A percentile compares a stretch with the other conserved stretches of the same genome.
Evolutionary conservation across 1,140 invertebrate species (phyloP).

Genomic region (Phocides pigmalion): DNA sequence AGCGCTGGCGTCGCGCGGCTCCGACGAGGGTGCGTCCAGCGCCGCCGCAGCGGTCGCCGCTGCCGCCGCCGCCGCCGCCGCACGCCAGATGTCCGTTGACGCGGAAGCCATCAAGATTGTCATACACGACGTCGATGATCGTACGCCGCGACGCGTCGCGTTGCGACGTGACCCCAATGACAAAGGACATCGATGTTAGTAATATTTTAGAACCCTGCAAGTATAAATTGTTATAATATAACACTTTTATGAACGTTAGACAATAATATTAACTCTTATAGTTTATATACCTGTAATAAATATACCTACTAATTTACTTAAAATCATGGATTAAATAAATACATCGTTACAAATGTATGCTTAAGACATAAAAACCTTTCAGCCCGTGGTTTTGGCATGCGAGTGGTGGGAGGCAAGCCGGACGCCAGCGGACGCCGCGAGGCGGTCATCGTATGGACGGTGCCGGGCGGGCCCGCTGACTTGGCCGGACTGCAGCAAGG

Average conservation of each 20-base stretch:
- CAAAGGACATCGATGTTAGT: constrained; percentile 94
- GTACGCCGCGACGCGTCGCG: constrained; percentile 88
- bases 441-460: constrained; percentile 95
- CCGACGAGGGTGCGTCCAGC: constrained; percentile 53
- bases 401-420: constrained; percentile 95
- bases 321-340: no score
- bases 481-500: constrained; percentile 93
- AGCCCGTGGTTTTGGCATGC: constrained; percentile 96
- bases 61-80: constrained; percentile 80
- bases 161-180: constrained; percentile 91
- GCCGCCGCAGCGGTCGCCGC: constrained; percentile 49
- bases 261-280: no score
- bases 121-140: constrained; percentile 94
- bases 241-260: no score
- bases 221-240: no score
- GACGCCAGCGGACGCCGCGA: constrained; percentile 92
- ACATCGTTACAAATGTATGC: no score
- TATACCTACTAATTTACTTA: no score
- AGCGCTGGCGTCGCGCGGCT: constrained; percentile 53
- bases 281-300: no score
- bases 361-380: not conserved
- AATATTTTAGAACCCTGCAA: no score
- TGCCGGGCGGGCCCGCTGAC: constrained; percentile 95
- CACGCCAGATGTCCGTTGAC: constrained; percentile 92
- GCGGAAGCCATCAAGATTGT: constrained; percentile 96